Conservation (phyloP, 2,888 invertebrate genomes). For the Leptopilina syphax region DNA sequence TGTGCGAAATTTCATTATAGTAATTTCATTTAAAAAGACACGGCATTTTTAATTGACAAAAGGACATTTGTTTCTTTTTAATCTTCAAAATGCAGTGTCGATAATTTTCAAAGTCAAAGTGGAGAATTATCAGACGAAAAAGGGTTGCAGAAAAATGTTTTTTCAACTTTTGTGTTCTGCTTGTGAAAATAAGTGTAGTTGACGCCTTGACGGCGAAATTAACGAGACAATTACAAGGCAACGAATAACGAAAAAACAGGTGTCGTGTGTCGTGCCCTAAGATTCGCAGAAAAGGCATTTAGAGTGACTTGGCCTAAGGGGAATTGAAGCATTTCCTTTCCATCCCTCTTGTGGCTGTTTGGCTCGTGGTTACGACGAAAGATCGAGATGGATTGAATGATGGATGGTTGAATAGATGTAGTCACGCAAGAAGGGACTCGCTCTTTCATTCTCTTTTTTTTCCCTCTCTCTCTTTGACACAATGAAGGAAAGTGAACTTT, state of each 20-base stretch:
- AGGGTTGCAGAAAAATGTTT: no score
- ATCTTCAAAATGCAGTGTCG: no score
- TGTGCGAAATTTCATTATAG: no score
- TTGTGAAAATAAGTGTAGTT: background rate
- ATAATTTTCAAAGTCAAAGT: no score
- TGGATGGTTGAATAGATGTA: slow-evolving; percentile 35
- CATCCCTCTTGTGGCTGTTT: slow-evolving; percentile 19
- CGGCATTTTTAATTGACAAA: no score
- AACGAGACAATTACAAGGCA: slow-evolving; percentile 24
- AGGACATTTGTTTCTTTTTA: no score
- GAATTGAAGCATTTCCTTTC: background rate
- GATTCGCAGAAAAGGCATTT: slow-evolving; percentile 51
- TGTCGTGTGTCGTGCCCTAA: slow-evolving; percentile 15
- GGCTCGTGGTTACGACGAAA: slow-evolving; percentile 4
- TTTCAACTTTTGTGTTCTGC: background rate
- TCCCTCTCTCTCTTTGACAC: background rate
- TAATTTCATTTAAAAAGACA: no score
- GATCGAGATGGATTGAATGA: slow-evolving; percentile 28
- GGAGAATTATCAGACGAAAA: no score
- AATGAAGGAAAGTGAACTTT: background rate
- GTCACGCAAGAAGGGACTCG: slow-evolving; percentile 15
- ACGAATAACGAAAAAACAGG: background rate
- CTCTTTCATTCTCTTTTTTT: no score
- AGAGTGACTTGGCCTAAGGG: slow-evolving; percentile 43
- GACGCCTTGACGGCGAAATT: background rate